Conservation (phyloP, 2,113 vertebrate species). For the Sarotherodon lohbergeri region DNA sequence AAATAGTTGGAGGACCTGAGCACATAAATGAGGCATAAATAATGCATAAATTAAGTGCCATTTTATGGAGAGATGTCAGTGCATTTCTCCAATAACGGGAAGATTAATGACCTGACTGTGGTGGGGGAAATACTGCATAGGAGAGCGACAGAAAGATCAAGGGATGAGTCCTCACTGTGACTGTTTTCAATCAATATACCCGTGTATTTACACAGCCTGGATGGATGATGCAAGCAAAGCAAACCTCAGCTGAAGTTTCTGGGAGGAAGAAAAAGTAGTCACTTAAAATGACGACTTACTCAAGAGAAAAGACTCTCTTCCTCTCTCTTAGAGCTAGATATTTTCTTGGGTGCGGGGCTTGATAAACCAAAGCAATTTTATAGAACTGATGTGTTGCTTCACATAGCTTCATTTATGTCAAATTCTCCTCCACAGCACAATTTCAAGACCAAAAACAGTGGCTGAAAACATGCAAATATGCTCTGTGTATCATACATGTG, state of each 20-base stretch:
- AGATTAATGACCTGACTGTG: slow-evolving; percentile 63
- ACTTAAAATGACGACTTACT: slow-evolving; percentile 13
- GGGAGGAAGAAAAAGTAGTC: not conserved
- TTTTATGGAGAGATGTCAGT: slow-evolving; percentile 68
- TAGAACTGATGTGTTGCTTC: not conserved
- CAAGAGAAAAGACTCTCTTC: not conserved
- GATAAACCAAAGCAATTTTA: not conserved
- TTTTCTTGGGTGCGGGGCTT: not conserved
- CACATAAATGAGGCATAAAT: slow-evolving; percentile 73
- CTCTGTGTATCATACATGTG: not conserved
- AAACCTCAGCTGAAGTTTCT: slow-evolving; percentile 44
- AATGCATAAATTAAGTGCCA: slow-evolving; percentile 71
- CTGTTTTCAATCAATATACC: slow-evolving; percentile 59
- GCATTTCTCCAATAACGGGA: slow-evolving; percentile 62
- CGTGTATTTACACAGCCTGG: slow-evolving; percentile 48
- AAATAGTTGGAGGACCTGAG: slow-evolving; percentile 63
- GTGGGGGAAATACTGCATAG: slow-evolving; percentile 32
- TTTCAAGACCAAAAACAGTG: not conserved
- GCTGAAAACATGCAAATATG: not conserved
- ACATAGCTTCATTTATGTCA: not conserved
- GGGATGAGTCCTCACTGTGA: slow-evolving; percentile 49
- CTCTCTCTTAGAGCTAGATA: not conserved
- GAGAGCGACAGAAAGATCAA: slow-evolving; percentile 42
- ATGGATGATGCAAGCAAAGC: slow-evolving; percentile 49
- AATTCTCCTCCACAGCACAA: not conserved